phyloP scores from a whole-genome alignment of 1,140 invertebrate species.

The Patella vulgata region DNA sequence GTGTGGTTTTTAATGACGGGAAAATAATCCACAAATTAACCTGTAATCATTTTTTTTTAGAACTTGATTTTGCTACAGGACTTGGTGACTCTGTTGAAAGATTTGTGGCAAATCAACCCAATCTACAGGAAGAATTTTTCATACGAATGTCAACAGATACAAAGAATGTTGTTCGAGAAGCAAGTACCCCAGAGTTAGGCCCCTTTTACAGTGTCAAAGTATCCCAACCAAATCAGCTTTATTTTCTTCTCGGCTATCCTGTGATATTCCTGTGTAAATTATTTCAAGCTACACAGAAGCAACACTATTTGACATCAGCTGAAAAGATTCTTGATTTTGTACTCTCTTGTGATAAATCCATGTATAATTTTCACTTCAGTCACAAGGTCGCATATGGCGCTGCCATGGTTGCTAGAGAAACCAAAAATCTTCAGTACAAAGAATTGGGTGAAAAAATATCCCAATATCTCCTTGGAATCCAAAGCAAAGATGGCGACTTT shows the following conservation, averaged over 20 bases:
- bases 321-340: conserved; percentile 34
- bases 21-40: too few relatives aligned
- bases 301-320: conserved; percentile 26
- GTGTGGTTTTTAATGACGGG: too few relatives aligned
- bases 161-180: conserved; percentile 12
- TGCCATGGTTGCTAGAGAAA: conserved; percentile 27
- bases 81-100: conserved; percentile 27
- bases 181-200: conserved; percentile 11
- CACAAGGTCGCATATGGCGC: conserved; percentile 39
- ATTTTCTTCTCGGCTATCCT: conserved; percentile 37
- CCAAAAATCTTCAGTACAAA: conserved; percentile 31
- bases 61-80: too few relatives aligned
- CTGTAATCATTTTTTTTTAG: too few relatives aligned
- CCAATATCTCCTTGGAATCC: conserved; percentile 30
- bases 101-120: conserved; percentile 27
- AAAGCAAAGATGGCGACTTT: conserved; percentile 29
- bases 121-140: conserved; percentile 22
- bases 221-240: conserved; percentile 27
- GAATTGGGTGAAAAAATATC: conserved; percentile 24
- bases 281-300: conserved; percentile 20
- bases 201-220: conserved; percentile 27
- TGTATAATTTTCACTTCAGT: conserved; percentile 35
- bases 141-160: conserved; percentile 12
- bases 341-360: conserved; percentile 29
- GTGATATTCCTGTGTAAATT: conserved; percentile 37